Conservation (phyloP, 2,113 vertebrate genomes). For the Raja brachyura region DNA sequence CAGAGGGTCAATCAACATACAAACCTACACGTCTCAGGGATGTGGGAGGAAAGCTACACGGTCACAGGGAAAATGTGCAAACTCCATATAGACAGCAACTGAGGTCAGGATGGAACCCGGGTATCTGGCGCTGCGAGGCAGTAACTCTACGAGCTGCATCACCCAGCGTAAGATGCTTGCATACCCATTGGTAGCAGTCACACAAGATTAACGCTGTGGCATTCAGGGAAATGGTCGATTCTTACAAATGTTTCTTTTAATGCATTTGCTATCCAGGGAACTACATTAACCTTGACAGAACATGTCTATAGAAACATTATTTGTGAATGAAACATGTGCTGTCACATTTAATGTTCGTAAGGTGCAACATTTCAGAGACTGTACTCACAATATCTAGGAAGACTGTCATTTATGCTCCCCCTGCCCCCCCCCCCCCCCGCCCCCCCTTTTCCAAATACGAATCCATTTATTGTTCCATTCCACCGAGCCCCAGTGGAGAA, state of each 20-base stretch:
- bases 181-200: not conserved
- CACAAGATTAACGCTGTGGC: not conserved
- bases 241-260: not conserved
- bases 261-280: not conserved
- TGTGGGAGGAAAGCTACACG: too few species aligned
- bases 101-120: too few species aligned
- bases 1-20: too few species aligned
- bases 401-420: not conserved
- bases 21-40: too few species aligned
- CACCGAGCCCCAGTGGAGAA: not conserved
- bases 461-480: not conserved
- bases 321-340: not conserved
- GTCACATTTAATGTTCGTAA: not conserved
- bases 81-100: too few species aligned
- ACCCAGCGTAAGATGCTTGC: too few species aligned
- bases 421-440: too few species aligned
- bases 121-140: too few species aligned
- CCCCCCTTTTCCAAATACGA: not conserved
- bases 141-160: too few species aligned
- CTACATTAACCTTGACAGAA: not conserved
- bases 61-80: too few species aligned
- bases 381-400: not conserved
- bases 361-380: slow-evolving; percentile 17
- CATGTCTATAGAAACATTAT: not conserved
- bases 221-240: not conserved